Conservation (phyloP, 2,113 vertebrate genomes). For the Oceanites oceanicus region DNA sequence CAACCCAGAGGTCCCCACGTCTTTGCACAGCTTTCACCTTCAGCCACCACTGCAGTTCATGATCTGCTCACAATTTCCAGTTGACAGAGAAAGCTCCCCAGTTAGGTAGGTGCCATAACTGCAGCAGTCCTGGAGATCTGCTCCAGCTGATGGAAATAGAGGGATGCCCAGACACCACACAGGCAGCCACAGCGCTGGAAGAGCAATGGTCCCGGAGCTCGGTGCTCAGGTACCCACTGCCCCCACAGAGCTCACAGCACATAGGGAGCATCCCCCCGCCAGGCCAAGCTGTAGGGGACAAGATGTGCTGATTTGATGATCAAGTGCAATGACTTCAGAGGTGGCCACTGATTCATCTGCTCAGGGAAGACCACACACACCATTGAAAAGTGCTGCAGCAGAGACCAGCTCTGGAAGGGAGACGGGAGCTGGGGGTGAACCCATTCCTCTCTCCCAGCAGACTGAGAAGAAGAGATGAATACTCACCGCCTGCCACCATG, state of each 20-base stretch:
- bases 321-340: not conserved
- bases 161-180: not conserved
- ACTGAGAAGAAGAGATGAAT: not conserved
- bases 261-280: not conserved
- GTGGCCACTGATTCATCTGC: not conserved
- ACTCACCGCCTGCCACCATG: not conserved
- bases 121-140: not conserved
- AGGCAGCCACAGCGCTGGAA: rapidly evolving
- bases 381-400: not conserved
- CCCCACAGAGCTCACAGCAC: not conserved
- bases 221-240: rapidly evolving
- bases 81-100: not conserved
- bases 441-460: not conserved
- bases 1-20: not conserved
- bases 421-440: not conserved
- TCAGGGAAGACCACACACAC: not conserved
- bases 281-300: not conserved
- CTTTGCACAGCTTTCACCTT: not conserved
- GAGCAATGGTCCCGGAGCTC: not conserved
- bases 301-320: not conserved
- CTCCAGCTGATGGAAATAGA: not conserved
- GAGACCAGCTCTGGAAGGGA: not conserved
- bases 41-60: not conserved
- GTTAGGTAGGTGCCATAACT: not conserved
- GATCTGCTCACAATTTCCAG: not conserved